Evolutionary conservation across 2,888 invertebrate genomes (phyloP).

Genomic region (Platycheirus rosarum): DNA sequence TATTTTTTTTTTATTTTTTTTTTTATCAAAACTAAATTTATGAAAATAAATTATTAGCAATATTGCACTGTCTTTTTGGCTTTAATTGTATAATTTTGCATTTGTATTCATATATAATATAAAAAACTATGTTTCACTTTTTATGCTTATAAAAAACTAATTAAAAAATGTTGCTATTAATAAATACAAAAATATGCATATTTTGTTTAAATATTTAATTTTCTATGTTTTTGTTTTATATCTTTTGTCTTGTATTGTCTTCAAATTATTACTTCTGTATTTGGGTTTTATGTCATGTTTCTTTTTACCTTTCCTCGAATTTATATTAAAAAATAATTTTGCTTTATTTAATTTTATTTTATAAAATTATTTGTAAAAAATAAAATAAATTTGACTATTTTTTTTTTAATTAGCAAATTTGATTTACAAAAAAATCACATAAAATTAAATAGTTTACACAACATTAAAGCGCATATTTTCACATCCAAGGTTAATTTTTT

Average conservation of each 20-base stretch:
- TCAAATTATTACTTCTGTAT: constrained; percentile 67
- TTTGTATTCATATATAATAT: constrained; percentile 56
- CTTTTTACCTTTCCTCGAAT: constrained; percentile 25
- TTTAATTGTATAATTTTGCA: constrained; percentile 48
- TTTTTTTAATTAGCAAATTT: constrained; percentile 37
- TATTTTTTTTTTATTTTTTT: constrained; percentile 10
- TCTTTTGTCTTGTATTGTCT: constrained; percentile 63
- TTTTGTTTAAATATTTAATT: constrained; percentile 53
- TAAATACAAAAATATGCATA: constrained; percentile 78
- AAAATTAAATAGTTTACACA: constrained; percentile 36
- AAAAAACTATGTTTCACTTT: constrained; percentile 64
- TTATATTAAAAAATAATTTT: constrained; percentile 12
- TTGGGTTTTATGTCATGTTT: constrained; percentile 38
- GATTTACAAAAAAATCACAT: constrained; percentile 34
- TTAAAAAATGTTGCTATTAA: constrained; percentile 78
- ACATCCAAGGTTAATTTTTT: constrained; percentile 55
- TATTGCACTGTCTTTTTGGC: constrained; percentile 31
- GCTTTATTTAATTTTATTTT: constrained; percentile 16
- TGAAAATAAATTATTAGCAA: constrained; percentile 36
- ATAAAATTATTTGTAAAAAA: constrained; percentile 18
- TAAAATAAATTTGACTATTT: background rate
- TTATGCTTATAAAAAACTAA: constrained; percentile 76
- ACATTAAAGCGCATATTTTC: constrained; percentile 66
- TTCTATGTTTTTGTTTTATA: constrained; percentile 32
- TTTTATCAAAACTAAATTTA: constrained; percentile 20